Base-by-base conservation (phyloP, 53 echinoderm and acorn worm genomes). In the Echinarachnius parma region DNA sequence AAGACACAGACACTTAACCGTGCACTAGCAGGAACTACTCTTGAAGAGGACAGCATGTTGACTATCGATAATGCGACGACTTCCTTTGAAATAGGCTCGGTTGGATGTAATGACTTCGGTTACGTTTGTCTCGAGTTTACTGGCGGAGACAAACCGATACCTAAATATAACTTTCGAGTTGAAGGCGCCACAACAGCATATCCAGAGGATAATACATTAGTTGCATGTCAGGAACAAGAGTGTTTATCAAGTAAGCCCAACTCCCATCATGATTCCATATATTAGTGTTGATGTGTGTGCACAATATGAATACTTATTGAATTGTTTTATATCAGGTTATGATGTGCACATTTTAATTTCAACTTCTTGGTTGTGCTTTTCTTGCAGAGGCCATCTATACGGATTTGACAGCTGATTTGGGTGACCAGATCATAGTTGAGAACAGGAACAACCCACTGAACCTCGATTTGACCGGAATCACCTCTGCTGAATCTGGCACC, bases 61-160 rank as follows among this genome's bases (percentile, higher is more conserved):
- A 63, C 85, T 52, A 22, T 65, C 36, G 46, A 77, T 30, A 29
- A 58, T 2, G 63, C 60, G 30, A 16, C 30, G 14, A 59, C 65
- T 11, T 53, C 71, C 32, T 85, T 89, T 78, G 81, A 89, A 34
- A 61, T 89, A 0, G 89, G 85, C 4, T 61, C 85, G 9, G 59
- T 89, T 4, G 89, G 89, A 20, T 89, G 89, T 47, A 80, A 72
- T 5, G 85, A 89, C 8, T 82, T 63, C 15, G 82, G 65, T n/a
- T 89, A 81, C 54, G 66, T 89, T 15, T 89, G 89, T 47, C 81
- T 84, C 18, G 85, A 89, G 60, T 89, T 85, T 48, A 81, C 85
- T 45, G 62, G 85, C 30, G 89, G 89, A 49, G 74, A 85, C 36
- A 52, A 57, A 39, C 78, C 89, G n/a, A 39, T 70, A 2, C 89